Evolutionary conservation across 2,888 invertebrate species (phyloP).

Genomic region (Parnassius glacialis): DNA sequence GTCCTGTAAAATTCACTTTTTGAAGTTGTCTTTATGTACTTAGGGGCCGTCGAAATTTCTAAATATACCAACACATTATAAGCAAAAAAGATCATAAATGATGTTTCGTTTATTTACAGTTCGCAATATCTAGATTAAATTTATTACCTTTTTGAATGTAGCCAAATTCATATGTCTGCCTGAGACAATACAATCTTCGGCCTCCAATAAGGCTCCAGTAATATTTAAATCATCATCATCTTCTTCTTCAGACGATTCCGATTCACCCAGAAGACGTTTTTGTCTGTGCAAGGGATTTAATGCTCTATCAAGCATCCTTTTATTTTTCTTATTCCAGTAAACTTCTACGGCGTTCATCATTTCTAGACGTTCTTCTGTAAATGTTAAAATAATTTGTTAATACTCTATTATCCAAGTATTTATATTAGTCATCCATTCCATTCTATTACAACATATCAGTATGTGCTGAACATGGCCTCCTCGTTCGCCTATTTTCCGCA

Average conservation of each 20-base stretch:
- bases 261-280: conserved; percentile 43
- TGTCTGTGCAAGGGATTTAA: conserved; percentile 55
- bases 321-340: conserved; percentile 86
- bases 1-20: too few relatives aligned
- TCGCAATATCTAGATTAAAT: background rate
- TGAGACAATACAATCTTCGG: conserved; percentile 87
- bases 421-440: too few relatives aligned
- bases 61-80: too few relatives aligned
- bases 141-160: conserved; percentile 50
- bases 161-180: conserved; percentile 47
- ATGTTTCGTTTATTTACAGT: too few relatives aligned
- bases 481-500: too few relatives aligned
- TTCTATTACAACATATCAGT: too few relatives aligned
- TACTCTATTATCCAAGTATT: background rate
- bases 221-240: conserved; percentile 54
- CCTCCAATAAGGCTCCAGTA: conserved; percentile 68
- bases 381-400: background rate
- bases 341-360: conserved; percentile 87
- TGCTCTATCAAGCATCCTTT: conserved; percentile 51
- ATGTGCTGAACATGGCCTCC: too few relatives aligned
- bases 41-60: too few relatives aligned
- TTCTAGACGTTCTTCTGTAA: conserved; percentile 85
- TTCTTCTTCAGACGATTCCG: conserved; percentile 57
- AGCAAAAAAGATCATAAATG: too few relatives aligned
- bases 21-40: too few relatives aligned